These are phyloP conservation scores for Tupaia tana DNA, from an alignment of 2,113 vertebrate species.

Conservation along the genomic window DNA sequence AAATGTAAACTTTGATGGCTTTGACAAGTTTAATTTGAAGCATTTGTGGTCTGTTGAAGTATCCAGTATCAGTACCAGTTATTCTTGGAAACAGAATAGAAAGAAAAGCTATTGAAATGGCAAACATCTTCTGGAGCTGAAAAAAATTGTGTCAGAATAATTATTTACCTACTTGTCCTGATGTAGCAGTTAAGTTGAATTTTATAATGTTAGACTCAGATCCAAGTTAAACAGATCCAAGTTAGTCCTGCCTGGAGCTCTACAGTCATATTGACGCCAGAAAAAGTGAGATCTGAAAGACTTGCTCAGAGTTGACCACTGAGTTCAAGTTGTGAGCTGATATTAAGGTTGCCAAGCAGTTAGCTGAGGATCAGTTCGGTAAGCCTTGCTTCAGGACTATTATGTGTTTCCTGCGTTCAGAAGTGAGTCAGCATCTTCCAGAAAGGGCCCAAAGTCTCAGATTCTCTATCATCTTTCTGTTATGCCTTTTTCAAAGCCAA, in stretches of 20 bases:
- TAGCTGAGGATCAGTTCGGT: not conserved
- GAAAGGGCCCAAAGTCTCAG: not conserved
- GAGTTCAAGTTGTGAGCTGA: not conserved
- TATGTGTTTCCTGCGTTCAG: not conserved
- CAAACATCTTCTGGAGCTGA: not conserved
- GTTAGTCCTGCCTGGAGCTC: not conserved
- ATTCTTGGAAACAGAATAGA: not conserved
- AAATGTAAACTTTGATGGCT: conserved; percentile 38
- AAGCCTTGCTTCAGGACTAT: not conserved
- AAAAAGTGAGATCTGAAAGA: not conserved
- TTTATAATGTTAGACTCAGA: not conserved
- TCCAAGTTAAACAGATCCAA: not conserved
- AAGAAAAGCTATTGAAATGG: not conserved
- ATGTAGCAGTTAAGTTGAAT: not conserved
- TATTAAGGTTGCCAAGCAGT: too few relatives aligned
- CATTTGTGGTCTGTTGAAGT: conserved; percentile 33
- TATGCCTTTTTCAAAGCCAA: not conserved
- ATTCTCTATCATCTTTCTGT: not conserved
- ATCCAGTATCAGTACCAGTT: not conserved
- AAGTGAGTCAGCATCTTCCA: not conserved
- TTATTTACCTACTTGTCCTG: not conserved
- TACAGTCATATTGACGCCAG: too few relatives aligned
- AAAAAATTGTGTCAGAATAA: not conserved
- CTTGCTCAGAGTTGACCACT: not conserved
- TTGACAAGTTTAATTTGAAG: conserved; percentile 43